Conservation (phyloP, 2,113 vertebrate genomes). For the Hystrix brachyura region DNA sequence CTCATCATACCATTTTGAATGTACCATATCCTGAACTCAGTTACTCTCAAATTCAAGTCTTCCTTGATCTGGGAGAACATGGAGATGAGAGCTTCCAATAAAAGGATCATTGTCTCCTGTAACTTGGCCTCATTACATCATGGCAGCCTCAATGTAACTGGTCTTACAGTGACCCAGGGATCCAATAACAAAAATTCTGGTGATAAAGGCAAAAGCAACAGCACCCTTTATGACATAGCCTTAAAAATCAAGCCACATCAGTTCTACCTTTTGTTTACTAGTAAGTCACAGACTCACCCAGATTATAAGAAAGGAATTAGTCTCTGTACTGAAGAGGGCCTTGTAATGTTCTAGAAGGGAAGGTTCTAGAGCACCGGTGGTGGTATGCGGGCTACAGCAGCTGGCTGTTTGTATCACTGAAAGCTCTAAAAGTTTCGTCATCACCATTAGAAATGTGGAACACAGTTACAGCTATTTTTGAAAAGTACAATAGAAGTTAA, state of each 20-base stretch:
- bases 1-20: neutral
- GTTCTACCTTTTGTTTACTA: neutral
- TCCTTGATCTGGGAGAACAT: neutral
- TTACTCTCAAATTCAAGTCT: neutral
- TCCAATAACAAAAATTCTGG: neutral
- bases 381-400: neutral
- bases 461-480: neutral
- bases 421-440: neutral
- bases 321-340: neutral
- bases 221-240: neutral
- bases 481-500: conserved; percentile 52
- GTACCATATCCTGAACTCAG: neutral
- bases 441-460: neutral
- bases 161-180: neutral
- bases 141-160: neutral
- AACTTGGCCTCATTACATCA: conserved; percentile 7
- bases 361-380: neutral
- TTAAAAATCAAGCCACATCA: conserved; percentile 29
- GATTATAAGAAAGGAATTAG: neutral
- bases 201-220: neutral
- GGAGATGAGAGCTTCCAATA: neutral
- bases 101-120: neutral
- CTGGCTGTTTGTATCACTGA: neutral
- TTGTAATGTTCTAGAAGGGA: neutral
- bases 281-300: neutral